Base-by-base conservation (phyloP, 2,113 vertebrate genomes). In the Engystomops pustulosus region DNA sequence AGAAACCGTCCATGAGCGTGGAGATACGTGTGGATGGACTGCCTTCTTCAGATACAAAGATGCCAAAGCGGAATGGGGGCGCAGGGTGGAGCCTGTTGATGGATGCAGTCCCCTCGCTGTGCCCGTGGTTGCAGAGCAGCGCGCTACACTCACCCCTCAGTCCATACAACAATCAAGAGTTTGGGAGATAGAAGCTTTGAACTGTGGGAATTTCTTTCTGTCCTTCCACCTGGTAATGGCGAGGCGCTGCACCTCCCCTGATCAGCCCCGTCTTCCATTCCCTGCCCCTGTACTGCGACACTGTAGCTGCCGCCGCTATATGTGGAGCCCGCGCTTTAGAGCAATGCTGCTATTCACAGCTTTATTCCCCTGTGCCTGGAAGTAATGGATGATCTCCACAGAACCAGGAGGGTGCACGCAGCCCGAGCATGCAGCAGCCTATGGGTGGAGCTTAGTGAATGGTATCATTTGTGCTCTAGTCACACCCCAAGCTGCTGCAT, bases 311-410 rank as follows among this genome's bases (percentile, higher is more conserved):
- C 3, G 7, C 23, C 3, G 32, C 23, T 2, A 44, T 53, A 45
- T 11, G 11, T 12, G n/a, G 41, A 55, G 47, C 44, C 32, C 55
- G 58, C 71, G 27, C 27, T 5, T n/a, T 51, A 12, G 20, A 23
- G 6, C 36, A 23, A 44, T 77, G 83, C 83, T 84, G 83, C 83
- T 69, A 84, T 53, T 51, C 60, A 55, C 17, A 3, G 17, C n/a
- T 71, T 70, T 1, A 41, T 41, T 84, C 45, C 30, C 36, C 70
- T 78, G 83, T 78, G 65, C 65, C 83, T 75, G 53, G 74, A 4
- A 38, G 5, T 47, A 36, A 8, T 45, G 68, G 30, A 51, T 3
- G 58, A 76, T 49, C n/a, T 78, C 55, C 47, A n/a, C 74, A 38
- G 62, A 79, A 44, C 45, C 65, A 17, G 68, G 60, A 34, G 6